A percentile compares a stretch with the other conserved stretches of the same genome.
phyloP scores from a whole-genome alignment of 2,113 vertebrate genomes.

The Odontophorus gujanensis region DNA sequence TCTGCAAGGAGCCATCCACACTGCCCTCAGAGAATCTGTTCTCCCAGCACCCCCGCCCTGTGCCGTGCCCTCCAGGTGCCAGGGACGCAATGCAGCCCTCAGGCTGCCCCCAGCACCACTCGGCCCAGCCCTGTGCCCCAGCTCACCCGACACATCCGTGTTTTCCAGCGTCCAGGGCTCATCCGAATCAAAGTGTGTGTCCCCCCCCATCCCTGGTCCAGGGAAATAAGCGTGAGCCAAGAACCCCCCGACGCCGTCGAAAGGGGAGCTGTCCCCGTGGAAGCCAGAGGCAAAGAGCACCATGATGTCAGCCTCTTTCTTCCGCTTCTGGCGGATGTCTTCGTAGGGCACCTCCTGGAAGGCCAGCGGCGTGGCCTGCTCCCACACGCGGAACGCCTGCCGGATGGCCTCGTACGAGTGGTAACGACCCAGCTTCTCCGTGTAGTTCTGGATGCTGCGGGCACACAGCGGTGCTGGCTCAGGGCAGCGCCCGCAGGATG shows the following conservation, averaged over 20 bases:
- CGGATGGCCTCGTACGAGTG: conserved; percentile 81
- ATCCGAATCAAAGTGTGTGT: conserved; percentile 93
- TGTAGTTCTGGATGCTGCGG: conserved; percentile 90
- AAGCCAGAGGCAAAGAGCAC: conserved; percentile 95
- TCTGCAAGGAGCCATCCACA: background rate
- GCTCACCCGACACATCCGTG: conserved; percentile 84
- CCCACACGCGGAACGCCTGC: conserved; percentile 89
- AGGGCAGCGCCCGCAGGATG: no score
- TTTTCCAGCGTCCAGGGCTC: conserved; percentile 95
- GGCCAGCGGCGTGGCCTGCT: conserved; percentile 85
- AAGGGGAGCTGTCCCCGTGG: conserved; percentile 96
- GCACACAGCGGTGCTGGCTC: background rate
- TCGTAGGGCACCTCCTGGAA: conserved; percentile 87
- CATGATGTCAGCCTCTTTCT: conserved; percentile 91
- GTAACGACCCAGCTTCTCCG: conserved; percentile 87
- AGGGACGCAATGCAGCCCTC: no score
- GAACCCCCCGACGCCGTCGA: conserved; percentile 93
- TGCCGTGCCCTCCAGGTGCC: background rate
- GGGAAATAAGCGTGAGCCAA: conserved; percentile 97
- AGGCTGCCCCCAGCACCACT: background rate
- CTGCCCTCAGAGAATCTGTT: background rate
- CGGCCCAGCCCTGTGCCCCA: no score
- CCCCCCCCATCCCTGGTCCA: conserved; percentile 92
- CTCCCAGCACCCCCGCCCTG: background rate
- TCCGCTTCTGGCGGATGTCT: conserved; percentile 85